Conservation (phyloP, 2,797 vertebrate species). For the Silurus aristotelis region DNA sequence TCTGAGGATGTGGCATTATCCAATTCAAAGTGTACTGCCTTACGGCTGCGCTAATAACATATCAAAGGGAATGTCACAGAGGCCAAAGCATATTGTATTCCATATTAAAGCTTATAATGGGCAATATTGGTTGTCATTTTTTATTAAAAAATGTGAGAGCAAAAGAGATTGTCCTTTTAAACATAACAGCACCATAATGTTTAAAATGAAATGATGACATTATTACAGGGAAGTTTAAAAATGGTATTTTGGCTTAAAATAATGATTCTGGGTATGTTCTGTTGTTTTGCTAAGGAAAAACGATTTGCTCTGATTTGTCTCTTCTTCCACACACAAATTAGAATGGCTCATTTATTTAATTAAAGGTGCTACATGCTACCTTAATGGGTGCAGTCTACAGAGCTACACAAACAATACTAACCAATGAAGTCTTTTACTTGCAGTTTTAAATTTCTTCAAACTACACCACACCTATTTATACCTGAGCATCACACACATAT, state of each 20-base stretch:
- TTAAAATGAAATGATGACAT: not conserved
- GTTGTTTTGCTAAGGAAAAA: not conserved
- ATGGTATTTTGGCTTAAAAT: not conserved
- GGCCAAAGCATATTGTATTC: not conserved
- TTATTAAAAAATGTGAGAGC: not conserved
- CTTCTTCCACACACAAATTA: not conserved
- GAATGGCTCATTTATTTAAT: not conserved
- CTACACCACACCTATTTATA: not conserved
- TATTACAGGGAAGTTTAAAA: not conserved
- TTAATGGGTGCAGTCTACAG: not conserved
- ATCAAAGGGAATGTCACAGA: slow-evolving; percentile 8
- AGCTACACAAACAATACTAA: not conserved
- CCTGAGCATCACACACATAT: not conserved
- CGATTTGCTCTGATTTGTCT: not conserved
- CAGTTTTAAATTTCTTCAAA: not conserved
- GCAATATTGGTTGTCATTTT: not conserved
- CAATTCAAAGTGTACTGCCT: slow-evolving; percentile 11
- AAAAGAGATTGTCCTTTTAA: not conserved
- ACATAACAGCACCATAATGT: not conserved
- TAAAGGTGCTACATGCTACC: not conserved
- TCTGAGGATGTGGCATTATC: slow-evolving; percentile 7
- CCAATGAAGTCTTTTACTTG: not conserved
- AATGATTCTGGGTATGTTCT: not conserved
- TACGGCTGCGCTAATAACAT: slow-evolving; percentile 8
- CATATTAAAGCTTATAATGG: slow-evolving; percentile 2